phyloP scores from a whole-genome alignment of 92 coral and sea anemone species.

The Zoanthus sociatus region DNA sequence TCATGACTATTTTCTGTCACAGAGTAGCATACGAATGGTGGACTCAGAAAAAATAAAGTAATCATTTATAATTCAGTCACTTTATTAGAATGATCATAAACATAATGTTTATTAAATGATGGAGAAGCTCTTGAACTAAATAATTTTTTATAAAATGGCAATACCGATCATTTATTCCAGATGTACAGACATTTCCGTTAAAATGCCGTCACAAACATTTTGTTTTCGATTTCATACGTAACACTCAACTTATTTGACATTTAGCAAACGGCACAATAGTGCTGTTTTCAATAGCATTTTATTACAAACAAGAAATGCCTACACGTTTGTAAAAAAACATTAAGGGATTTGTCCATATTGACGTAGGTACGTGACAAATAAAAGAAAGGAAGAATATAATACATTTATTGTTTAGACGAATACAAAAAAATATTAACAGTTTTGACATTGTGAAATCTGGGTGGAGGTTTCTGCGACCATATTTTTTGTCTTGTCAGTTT shows the following conservation, averaged over 20 bases:
- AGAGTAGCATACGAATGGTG: conserved; percentile 20
- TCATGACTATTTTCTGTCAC: neutral
- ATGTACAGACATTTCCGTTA: neutral
- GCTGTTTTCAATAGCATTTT: neutral
- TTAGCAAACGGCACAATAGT: neutral
- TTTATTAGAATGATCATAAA: neutral
- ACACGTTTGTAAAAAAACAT: conserved; percentile 4
- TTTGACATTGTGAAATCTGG: neutral
- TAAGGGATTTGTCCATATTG: conserved; percentile 2
- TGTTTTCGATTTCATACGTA: neutral
- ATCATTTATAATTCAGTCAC: neutral
- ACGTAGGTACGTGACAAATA: neutral
- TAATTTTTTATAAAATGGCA: neutral
- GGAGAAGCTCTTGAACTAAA: neutral
- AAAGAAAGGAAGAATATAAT: neutral
- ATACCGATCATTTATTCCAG: neutral
- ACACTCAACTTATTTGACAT: neutral
- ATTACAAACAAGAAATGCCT: neutral
- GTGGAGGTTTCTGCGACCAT: conserved; percentile 1
- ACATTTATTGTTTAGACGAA: neutral
- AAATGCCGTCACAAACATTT: conserved; percentile 20
- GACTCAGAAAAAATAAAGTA: neutral
- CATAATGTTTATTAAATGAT: conserved; percentile 30
- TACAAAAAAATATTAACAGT: neutral
- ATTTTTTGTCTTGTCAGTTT: conserved; percentile 10